phyloP scores from a whole-genome alignment of 1,140 invertebrate genomes.

The Doryteuthis pealeii region DNA sequence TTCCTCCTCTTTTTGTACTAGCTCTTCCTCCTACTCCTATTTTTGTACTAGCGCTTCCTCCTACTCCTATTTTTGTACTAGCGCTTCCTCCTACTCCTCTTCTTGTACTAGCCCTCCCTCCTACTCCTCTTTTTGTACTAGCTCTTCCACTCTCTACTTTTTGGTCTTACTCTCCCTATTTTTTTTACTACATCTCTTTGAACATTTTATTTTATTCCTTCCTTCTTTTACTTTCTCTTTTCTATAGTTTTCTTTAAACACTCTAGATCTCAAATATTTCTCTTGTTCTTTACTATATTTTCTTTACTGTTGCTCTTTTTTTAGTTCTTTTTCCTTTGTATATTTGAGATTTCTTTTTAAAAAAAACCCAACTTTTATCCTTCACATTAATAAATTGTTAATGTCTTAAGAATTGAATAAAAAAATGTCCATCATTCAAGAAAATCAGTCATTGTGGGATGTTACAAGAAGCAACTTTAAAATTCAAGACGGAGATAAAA shows the following conservation, averaged over 20 bases:
- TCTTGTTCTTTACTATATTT: neutral
- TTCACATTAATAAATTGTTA: no score
- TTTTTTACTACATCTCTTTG: neutral
- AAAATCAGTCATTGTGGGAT: no score
- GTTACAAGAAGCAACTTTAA: no score
- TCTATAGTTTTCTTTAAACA: neutral
- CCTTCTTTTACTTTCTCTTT: neutral
- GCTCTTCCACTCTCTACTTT: neutral
- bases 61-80: neutral
- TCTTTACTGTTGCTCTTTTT: neutral
- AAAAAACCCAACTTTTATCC: no score
- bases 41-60: neutral
- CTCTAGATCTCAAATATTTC: no score
- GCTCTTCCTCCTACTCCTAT: neutral
- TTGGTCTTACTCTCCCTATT: neutral
- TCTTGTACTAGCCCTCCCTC: neutral
- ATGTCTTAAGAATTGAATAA: no score
- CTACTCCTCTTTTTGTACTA: neutral
- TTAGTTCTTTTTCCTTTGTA: neutral
- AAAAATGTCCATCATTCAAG: no score
- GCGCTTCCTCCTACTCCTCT: neutral
- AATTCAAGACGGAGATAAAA: no score
- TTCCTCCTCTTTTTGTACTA: neutral
- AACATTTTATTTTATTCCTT: neutral
- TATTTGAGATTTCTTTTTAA: no score